These are phyloP conservation scores for Urocolius indicus DNA, from an alignment of 2,113 vertebrate genomes.

Conservation along the genomic window DNA sequence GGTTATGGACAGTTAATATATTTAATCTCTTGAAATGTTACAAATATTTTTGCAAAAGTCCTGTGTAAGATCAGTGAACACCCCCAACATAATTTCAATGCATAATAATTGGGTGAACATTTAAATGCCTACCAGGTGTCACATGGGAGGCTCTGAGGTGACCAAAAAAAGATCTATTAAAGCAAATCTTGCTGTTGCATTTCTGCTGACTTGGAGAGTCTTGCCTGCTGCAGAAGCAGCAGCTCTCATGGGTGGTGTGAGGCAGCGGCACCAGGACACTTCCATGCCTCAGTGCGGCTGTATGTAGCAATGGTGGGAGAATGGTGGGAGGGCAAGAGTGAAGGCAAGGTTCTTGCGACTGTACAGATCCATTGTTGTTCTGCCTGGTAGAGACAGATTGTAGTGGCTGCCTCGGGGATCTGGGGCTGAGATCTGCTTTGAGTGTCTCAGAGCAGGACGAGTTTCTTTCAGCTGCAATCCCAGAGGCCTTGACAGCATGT, in stretches of 20 bases:
- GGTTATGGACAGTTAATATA: background rate
- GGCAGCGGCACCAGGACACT: background rate
- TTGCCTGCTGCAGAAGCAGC: background rate
- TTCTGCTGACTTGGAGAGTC: background rate
- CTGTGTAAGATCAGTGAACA: accelerated
- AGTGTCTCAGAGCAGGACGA: accelerated
- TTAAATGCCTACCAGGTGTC: background rate
- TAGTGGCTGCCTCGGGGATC: background rate
- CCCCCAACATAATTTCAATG: background rate
- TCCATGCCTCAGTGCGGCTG: background rate
- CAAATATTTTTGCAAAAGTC: background rate
- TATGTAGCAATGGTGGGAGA: accelerated
- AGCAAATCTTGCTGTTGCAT: background rate
- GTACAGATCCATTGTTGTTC: background rate
- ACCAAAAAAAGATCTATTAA: background rate
- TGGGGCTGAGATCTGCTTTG: background rate
- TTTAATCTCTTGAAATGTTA: background rate
- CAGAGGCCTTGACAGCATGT: background rate
- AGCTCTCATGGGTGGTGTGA: background rate
- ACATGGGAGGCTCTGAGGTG: background rate
- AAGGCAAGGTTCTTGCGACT: background rate
- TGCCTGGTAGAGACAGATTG: background rate
- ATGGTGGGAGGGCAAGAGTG: background rate
- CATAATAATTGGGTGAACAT: no score
- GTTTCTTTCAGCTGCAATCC: background rate